phyloP scores from a whole-genome alignment of 1,140 invertebrate genomes.

The Coptotermes formosanus region DNA sequence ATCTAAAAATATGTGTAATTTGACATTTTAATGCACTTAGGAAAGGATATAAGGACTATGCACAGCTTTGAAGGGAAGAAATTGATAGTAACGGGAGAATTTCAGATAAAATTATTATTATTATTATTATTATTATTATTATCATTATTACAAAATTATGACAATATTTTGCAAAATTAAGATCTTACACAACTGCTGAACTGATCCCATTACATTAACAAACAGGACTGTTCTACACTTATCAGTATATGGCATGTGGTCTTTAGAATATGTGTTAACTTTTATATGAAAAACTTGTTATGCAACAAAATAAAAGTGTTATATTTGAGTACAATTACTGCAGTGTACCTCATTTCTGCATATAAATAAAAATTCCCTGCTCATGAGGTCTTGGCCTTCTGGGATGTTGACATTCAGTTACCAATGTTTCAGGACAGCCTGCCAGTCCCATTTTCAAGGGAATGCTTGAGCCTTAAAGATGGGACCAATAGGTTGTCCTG shows the following conservation, averaged over 20 bases:
- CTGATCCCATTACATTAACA: neutral
- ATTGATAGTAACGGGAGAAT: neutral
- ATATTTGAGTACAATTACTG: neutral
- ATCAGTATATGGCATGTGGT: neutral
- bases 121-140: neutral
- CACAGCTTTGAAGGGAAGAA: neutral
- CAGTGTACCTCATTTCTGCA: no score
- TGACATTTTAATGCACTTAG: neutral
- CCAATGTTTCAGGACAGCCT: no score
- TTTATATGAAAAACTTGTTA: slow-evolving; percentile 1
- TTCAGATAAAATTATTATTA: neutral
- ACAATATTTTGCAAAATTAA: slow-evolving; percentile 5
- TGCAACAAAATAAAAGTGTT: slow-evolving; percentile 11
- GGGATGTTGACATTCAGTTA: no score
- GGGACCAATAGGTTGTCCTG: no score
- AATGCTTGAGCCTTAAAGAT: no score
- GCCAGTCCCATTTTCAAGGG: no score
- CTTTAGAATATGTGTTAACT: neutral
- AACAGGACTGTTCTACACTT: neutral
- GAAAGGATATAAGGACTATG: neutral
- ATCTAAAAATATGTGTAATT: neutral
- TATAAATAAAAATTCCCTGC: no score
- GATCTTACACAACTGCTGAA: neutral
- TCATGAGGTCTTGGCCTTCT: no score
- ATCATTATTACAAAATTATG: neutral